Evolutionary conservation across 2,888 invertebrate genomes (phyloP).

Genomic region (Danaus chrysippus): DNA sequence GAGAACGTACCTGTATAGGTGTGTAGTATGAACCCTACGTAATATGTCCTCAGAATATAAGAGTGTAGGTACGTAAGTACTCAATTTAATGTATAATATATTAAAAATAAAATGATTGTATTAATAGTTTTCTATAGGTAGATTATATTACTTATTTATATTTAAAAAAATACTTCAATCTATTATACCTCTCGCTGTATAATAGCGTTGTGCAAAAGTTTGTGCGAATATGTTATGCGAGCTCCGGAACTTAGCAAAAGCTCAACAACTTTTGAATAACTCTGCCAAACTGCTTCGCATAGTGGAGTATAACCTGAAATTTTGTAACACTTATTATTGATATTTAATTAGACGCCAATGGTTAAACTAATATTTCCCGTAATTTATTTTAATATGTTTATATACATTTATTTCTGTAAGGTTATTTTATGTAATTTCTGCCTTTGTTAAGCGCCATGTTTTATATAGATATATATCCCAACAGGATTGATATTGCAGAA

Average conservation of each 20-base stretch:
- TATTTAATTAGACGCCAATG: neutral
- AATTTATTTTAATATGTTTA: no score
- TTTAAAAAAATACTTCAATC: neutral
- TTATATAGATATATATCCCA: no score
- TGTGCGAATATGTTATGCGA: slow-evolving; percentile 83
- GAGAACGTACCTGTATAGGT: no score
- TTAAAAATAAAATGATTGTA: slow-evolving; percentile 12
- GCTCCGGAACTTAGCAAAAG: slow-evolving; percentile 82
- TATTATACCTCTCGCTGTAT: slow-evolving; percentile 74
- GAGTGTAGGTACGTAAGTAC: no score
- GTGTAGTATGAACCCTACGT: no score
- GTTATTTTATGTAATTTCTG: no score
- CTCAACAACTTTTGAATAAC: slow-evolving; percentile 78
- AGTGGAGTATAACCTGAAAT: slow-evolving; percentile 82
- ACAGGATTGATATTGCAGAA: no score
- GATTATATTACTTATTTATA: neutral
- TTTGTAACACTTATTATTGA: neutral
- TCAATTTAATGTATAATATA: no score
- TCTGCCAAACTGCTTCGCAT: slow-evolving; percentile 84
- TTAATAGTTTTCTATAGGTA: neutral
- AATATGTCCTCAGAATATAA: no score
- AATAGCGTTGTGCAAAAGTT: slow-evolving; percentile 84
- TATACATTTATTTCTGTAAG: no score
- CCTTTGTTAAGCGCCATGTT: no score
- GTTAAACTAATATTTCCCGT: neutral